A percentile compares a stretch with the other conserved stretches of the same genome.
These are phyloP conservation scores for Thunnus thynnus DNA, from an alignment of 2,113 vertebrate genomes.

Conservation along the genomic window DNA sequence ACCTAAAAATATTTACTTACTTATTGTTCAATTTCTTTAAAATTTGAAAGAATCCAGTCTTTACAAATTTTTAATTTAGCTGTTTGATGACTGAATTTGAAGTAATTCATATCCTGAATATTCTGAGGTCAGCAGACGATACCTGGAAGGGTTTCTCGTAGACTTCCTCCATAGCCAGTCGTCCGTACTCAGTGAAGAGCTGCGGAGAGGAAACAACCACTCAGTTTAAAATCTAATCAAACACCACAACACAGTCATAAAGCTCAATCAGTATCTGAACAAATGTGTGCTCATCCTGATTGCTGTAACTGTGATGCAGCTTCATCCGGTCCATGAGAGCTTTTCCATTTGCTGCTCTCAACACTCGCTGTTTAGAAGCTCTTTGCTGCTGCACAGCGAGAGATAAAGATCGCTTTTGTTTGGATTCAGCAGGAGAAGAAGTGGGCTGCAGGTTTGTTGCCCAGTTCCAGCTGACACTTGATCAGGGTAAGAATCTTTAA, in stretches of 20 bases:
- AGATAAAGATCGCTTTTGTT: no score
- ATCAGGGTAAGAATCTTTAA: no score
- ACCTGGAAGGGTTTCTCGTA: slow-evolving; percentile 98
- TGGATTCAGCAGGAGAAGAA: no score
- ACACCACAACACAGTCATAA: neutral
- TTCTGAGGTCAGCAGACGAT: slow-evolving; percentile 6
- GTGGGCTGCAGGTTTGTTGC: no score
- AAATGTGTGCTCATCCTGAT: neutral
- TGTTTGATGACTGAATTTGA: no score
- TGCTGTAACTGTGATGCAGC: neutral
- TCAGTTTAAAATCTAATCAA: neutral
- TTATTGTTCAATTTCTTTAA: no score
- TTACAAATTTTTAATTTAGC: no score
- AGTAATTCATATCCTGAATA: no score
- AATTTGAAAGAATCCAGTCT: no score
- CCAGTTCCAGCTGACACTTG: no score
- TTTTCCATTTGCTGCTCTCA: neutral
- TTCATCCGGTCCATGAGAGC: neutral
- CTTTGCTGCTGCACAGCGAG: no score
- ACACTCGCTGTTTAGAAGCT: neutral
- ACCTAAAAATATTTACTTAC: no score
- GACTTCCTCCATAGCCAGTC: slow-evolving; percentile 96
- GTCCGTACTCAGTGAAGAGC: slow-evolving; percentile 98
- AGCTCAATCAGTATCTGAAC: neutral
- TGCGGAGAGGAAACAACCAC: slow-evolving; percentile 60